Percentiles rank a stretch among this genome's conserved stretches.
These are phyloP conservation scores for Oxyteleia sp. DNA, from an alignment of 2,888 invertebrate species.

Conservation along the genomic window DNA sequence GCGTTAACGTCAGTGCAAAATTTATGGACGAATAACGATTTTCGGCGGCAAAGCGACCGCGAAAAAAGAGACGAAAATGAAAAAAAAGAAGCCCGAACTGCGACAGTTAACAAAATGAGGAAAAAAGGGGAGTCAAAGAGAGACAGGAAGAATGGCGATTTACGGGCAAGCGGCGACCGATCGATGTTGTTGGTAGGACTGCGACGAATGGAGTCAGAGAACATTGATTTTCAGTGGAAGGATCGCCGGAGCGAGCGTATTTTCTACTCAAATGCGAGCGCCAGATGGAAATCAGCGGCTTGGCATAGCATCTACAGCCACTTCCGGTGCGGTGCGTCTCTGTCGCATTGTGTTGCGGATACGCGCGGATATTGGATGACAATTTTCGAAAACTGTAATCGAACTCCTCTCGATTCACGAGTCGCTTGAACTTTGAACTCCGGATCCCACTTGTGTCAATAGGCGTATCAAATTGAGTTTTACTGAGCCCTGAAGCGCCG, in stretches of 20 bases:
- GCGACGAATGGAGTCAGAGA: constrained; percentile 55
- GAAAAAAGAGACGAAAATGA: constrained; percentile 66
- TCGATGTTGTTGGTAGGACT: constrained; percentile 54
- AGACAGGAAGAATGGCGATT: constrained; percentile 58
- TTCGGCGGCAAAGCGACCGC: constrained; percentile 74
- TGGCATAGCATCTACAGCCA: constrained; percentile 56
- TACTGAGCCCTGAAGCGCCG: constrained; percentile 17
- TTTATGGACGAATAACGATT: constrained; percentile 81
- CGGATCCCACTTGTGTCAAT: constrained; percentile 54
- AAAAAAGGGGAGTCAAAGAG: constrained; percentile 45
- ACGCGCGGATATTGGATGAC: constrained; percentile 69
- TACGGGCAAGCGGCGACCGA: constrained; percentile 61
- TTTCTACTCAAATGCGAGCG: constrained; percentile 50
- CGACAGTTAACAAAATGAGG: constrained; percentile 75
- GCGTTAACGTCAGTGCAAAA: constrained; percentile 78
- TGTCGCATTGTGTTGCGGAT: constrained; percentile 65
- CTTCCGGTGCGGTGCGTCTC: constrained; percentile 58
- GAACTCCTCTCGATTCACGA: constrained; percentile 65
- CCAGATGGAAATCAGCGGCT: constrained; percentile 69
- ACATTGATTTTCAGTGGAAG: constrained; percentile 62
- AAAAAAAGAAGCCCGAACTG: constrained; percentile 51
- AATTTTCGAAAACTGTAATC: constrained; percentile 73
- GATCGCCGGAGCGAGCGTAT: constrained; percentile 59
- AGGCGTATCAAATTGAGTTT: constrained; percentile 56
- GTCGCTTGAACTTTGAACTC: constrained; percentile 62